Evolutionary conservation across 2,888 invertebrate genomes (phyloP).

Genomic region (Chrysodeixis includens): DNA sequence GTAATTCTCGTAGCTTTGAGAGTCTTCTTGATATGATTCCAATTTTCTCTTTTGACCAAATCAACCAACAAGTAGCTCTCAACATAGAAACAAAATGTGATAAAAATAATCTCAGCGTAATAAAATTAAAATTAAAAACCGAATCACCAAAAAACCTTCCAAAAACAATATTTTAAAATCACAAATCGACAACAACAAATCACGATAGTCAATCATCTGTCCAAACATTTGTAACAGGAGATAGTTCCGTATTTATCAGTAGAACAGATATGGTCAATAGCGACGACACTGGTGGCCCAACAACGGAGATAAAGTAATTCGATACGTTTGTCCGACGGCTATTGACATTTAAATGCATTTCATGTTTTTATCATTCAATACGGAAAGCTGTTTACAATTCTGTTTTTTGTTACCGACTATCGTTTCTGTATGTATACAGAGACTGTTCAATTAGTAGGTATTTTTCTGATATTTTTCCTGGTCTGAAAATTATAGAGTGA

Average conservation of each 20-base stretch:
- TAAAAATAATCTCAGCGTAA: no score
- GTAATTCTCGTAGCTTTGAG: no score
- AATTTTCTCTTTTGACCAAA: no score
- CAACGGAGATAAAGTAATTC: constrained; percentile 52
- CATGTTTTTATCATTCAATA: constrained; percentile 33
- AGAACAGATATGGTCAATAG: constrained; percentile 22
- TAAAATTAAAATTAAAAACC: not conserved
- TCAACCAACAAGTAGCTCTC: no score
- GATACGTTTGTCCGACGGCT: constrained; percentile 40
- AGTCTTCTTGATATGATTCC: no score
- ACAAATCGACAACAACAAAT: constrained; percentile 34
- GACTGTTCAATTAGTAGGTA: not conserved
- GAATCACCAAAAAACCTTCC: not conserved
- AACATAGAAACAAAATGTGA: no score
- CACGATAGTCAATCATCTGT: constrained; percentile 47
- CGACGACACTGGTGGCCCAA: constrained; percentile 2
- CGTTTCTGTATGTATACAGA: not conserved
- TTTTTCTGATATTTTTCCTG: no score
- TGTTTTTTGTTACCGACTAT: not conserved
- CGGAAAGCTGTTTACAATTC: not conserved
- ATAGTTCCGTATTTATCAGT: constrained; percentile 42
- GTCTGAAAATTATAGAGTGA: no score
- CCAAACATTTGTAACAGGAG: constrained; percentile 19
- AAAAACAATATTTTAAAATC: constrained; percentile 2
- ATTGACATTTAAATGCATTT: constrained; percentile 40